These are phyloP conservation scores for Girardinus metallicus DNA, from an alignment of 2,797 vertebrate species.

Conservation along the genomic window DNA sequence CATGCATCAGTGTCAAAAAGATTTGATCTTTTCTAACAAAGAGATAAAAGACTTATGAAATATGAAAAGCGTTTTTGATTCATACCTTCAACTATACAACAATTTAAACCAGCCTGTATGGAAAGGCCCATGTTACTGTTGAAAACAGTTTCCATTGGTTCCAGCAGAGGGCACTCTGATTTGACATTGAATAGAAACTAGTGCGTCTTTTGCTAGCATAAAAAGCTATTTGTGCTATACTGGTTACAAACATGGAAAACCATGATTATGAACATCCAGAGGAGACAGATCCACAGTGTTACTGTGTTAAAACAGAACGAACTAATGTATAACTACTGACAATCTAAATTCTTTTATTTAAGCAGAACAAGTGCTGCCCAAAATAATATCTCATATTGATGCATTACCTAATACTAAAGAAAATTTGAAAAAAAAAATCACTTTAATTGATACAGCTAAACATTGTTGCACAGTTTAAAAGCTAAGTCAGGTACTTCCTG, in stretches of 20 bases:
- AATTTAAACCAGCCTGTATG: neutral
- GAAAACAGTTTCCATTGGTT: neutral
- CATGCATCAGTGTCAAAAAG: neutral
- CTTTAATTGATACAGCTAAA: too few species aligned
- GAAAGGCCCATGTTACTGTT: neutral
- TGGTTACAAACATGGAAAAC: neutral
- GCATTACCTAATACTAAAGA: neutral
- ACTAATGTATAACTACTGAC: too few species aligned
- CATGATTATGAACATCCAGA: neutral
- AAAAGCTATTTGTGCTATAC: neutral
- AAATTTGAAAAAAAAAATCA: neutral
- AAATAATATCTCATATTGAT: neutral
- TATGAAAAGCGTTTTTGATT: neutral
- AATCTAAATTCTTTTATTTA: neutral
- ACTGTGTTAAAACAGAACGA: neutral
- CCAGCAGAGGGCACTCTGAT: neutral
- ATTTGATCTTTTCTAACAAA: neutral
- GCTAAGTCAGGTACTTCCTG: neutral
- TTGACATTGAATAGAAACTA: neutral
- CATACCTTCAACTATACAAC: neutral
- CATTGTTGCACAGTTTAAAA: too few species aligned
- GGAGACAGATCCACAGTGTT: neutral
- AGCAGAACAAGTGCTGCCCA: neutral
- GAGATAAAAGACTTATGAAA: neutral
- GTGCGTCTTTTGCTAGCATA: neutral